Conservation (phyloP, 2,888 invertebrate genomes). For the Paralinhomoeus sp. region DNA sequence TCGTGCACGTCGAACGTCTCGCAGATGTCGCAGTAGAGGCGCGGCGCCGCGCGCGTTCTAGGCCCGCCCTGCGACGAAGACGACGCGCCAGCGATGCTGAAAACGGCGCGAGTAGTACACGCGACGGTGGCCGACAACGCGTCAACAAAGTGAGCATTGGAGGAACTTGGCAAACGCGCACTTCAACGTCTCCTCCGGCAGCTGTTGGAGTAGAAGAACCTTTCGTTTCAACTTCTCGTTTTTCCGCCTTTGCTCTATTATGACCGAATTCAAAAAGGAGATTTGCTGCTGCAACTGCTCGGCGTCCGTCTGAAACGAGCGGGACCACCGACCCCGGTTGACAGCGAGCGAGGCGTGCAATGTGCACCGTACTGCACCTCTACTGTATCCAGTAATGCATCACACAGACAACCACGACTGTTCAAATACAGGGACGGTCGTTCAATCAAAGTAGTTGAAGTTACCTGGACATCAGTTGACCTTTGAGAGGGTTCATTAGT, state of each 20-base stretch:
- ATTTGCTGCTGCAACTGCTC: conserved; percentile 17
- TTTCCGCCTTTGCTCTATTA: conserved; percentile 80
- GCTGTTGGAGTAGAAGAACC: conserved; percentile 38
- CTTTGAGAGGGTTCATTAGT: too few relatives aligned
- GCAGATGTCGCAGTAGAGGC: conserved; percentile 88
- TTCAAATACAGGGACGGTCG: too few relatives aligned
- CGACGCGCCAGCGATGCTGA: not conserved
- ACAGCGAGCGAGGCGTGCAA: too few relatives aligned
- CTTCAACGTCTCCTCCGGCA: conserved; percentile 1
- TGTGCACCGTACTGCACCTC: too few relatives aligned
- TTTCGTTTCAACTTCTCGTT: conserved; percentile 57
- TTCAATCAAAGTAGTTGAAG: too few relatives aligned
- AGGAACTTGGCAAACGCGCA: not conserved
- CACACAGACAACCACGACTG: too few relatives aligned
- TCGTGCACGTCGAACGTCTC: conserved; percentile 87
- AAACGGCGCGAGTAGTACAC: not conserved
- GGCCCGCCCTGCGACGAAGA: not conserved
- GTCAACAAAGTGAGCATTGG: not conserved
- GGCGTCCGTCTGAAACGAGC: not conserved
- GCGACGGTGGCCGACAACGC: not conserved
- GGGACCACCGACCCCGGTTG: not conserved
- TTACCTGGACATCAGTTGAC: too few relatives aligned
- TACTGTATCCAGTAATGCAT: too few relatives aligned
- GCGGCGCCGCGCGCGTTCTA: conserved; percentile 35
- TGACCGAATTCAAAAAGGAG: conserved; percentile 79